These are phyloP conservation scores for Hymenochirus boettgeri DNA, from an alignment of 2,113 vertebrate species.

Conservation along the genomic window DNA sequence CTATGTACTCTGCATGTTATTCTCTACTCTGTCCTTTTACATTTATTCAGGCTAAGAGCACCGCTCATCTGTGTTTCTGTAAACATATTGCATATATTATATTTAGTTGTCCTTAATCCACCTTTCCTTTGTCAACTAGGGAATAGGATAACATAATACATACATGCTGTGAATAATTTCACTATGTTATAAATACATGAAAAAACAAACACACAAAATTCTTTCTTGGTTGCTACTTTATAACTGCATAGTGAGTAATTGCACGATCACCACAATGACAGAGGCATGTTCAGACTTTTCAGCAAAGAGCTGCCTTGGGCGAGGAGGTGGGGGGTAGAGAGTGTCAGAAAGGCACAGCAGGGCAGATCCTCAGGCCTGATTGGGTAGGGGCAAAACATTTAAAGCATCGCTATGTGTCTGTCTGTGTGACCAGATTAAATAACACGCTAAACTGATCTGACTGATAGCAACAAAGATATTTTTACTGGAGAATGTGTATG, in stretches of 20 bases:
- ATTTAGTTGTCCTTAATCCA: no score
- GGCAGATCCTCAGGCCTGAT: not conserved
- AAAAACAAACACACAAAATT: not conserved
- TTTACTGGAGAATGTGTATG: constrained; percentile 18
- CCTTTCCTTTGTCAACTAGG: no score
- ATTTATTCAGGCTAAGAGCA: no score
- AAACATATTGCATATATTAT: no score
- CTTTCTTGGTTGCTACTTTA: not conserved
- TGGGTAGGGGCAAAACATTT: not conserved
- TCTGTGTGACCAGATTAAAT: constrained; percentile 9
- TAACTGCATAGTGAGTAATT: constrained; percentile 3
- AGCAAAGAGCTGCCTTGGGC: constrained; percentile 13
- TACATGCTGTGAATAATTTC: no score
- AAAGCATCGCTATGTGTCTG: not conserved
- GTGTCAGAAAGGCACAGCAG: not conserved
- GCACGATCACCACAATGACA: constrained; percentile 15
- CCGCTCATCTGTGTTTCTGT: no score
- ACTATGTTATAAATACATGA: not conserved
- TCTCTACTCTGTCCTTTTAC: no score
- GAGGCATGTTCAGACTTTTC: constrained; percentile 10
- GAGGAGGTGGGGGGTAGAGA: not conserved
- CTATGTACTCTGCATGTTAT: no score
- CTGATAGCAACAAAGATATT: constrained; percentile 18
- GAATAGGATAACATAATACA: no score
- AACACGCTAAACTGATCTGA: constrained; percentile 3